A percentile compares a stretch with the other conserved stretches of the same genome.
phyloP scores from a whole-genome alignment of 2,888 invertebrate species.

The Andrena flavipes region DNA sequence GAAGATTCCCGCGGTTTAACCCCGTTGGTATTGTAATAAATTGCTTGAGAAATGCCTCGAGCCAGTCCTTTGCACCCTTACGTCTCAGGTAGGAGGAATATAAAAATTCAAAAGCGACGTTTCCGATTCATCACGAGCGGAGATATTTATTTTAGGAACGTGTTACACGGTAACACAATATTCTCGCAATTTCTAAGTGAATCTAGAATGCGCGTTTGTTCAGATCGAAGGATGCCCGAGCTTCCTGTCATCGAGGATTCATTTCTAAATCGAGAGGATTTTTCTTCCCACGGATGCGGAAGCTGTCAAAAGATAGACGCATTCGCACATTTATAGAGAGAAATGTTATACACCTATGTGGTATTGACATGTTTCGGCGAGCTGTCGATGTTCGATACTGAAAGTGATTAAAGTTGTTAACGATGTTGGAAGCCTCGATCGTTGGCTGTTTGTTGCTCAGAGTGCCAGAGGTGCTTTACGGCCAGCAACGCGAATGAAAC shows the following conservation, averaged over 20 bases:
- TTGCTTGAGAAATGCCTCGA: neutral
- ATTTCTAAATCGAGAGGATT: neutral
- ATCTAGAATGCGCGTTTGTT: neutral
- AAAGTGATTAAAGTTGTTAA: conserved; percentile 54
- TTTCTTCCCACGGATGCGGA: neutral
- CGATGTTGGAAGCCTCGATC: conserved; percentile 31
- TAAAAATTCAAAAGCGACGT: neutral
- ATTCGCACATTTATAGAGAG: conserved; percentile 1
- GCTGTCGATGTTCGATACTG: conserved; percentile 15
- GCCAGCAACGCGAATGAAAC: conserved; percentile 31
- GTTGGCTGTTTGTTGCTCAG: conserved; percentile 27
- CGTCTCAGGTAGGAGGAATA: neutral
- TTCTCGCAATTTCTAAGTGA: neutral
- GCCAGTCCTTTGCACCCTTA: neutral
- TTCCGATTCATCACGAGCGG: neutral
- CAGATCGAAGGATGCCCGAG: neutral
- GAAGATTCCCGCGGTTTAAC: conserved; percentile 16
- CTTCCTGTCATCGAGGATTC: neutral
- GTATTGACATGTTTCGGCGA: neutral
- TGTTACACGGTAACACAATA: neutral
- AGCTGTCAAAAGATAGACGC: neutral
- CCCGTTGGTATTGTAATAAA: conserved; percentile 35
- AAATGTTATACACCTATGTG: neutral
- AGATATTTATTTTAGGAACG: neutral
- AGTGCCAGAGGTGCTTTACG: conserved; percentile 36